Percentiles rank a stretch among this genome's conserved stretches.
Conservation (phyloP, 2,888 invertebrate species). For the Willowsia nigromaculata region DNA sequence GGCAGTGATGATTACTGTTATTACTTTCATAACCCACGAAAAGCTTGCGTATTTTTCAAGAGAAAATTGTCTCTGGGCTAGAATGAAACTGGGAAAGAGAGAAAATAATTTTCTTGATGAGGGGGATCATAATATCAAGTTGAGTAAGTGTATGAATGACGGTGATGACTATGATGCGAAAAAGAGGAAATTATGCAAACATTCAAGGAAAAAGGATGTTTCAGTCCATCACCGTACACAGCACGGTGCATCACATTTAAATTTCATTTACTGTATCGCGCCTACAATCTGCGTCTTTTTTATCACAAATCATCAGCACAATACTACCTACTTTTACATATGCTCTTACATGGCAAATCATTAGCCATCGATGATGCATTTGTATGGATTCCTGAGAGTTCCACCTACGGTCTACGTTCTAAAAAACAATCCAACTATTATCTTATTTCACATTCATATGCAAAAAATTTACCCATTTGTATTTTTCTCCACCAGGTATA, state of each 20-base stretch:
- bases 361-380: no score
- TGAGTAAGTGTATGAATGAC: neutral
- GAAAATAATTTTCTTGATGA: constrained; percentile 27
- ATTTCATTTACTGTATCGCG: no score
- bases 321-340: no score
- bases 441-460: no score
- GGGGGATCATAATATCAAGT: constrained; percentile 19
- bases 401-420: neutral
- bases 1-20: constrained; percentile 36
- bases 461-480: neutral
- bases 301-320: no score
- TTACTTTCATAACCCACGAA: constrained; percentile 24
- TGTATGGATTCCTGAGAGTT: no score
- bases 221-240: no score
- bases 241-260: no score
- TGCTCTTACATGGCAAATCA: no score
- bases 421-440: neutral
- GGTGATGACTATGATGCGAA: neutral
- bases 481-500: constrained; percentile 74
- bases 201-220: neutral
- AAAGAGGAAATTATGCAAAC: constrained; percentile 6
- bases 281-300: no score
- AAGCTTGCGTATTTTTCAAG: neutral
- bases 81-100: neutral
- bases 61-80: neutral